These are phyloP conservation scores for Thomomys bottae DNA, from an alignment of 2,113 vertebrate genomes.

Conservation along the genomic window DNA sequence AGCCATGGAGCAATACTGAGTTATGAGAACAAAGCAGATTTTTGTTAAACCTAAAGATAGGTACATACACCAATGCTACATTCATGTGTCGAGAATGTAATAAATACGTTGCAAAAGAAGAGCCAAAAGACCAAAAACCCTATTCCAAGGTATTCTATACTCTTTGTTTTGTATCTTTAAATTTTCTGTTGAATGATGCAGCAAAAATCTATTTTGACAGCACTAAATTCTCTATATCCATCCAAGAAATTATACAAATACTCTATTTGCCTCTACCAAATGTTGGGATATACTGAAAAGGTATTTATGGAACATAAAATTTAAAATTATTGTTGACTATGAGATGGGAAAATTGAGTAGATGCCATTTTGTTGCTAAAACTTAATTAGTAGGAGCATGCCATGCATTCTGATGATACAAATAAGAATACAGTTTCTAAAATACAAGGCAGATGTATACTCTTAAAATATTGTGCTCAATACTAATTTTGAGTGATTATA, in stretches of 20 bases:
- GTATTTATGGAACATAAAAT: slow-evolving; percentile 60
- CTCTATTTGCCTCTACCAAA: slow-evolving; percentile 52
- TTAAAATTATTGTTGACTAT: slow-evolving; percentile 58
- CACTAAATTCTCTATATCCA: slow-evolving; percentile 49
- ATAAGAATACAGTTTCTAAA: slow-evolving; percentile 32
- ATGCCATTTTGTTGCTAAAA: slow-evolving; percentile 61
- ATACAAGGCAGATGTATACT: background rate
- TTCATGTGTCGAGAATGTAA: background rate
- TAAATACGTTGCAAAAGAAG: background rate
- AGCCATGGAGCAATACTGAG: too few species aligned
- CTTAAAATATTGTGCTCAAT: background rate
- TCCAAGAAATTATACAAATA: slow-evolving; percentile 43
- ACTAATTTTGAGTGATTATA: slow-evolving; percentile 12
- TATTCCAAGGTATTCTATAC: background rate
- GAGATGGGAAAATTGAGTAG: slow-evolving; percentile 51
- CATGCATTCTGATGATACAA: background rate
- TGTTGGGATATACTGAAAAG: slow-evolving; percentile 51
- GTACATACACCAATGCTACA: background rate
- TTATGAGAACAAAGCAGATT: too few species aligned
- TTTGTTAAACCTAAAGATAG: background rate
- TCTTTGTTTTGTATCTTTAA: slow-evolving; percentile 49
- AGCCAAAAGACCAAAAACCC: background rate
- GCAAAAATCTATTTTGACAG: slow-evolving; percentile 47
- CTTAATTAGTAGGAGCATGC: slow-evolving; percentile 52
- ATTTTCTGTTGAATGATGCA: slow-evolving; percentile 6